Conservation (phyloP, 1,140 invertebrate species). For the Anthonomus grandis region DNA sequence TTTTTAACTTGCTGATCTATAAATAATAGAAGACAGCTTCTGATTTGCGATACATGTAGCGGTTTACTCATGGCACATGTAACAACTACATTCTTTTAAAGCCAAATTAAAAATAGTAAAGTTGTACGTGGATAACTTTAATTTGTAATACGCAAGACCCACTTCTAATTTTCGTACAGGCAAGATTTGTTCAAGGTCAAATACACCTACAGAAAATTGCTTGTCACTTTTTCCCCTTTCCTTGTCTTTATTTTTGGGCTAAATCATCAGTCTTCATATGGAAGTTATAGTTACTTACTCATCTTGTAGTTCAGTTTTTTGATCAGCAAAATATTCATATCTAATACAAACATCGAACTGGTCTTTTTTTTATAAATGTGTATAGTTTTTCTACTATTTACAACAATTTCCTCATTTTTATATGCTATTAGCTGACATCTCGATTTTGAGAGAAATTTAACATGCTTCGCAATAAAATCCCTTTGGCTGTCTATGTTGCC, state of each 20-base stretch:
- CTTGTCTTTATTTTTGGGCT: background rate
- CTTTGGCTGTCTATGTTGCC: conserved; percentile 6
- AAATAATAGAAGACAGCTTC: too few relatives aligned
- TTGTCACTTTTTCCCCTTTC: too few relatives aligned
- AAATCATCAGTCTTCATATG: conserved; percentile 7
- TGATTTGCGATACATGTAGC: too few relatives aligned
- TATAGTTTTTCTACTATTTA: conserved; percentile 6
- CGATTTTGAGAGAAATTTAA: conserved; percentile 4
- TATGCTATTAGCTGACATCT: conserved; percentile 1
- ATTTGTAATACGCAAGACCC: too few relatives aligned
- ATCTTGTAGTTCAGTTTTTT: conserved; percentile 3
- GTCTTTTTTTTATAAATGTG: conserved; percentile 3
- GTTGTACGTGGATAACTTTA: conserved; percentile 11
- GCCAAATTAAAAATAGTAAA: conserved; percentile 8
- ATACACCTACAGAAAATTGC: too few relatives aligned
- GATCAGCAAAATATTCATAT: conserved; percentile 11
- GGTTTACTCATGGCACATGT: too few relatives aligned
- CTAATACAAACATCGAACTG: conserved; percentile 3
- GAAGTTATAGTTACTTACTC: conserved; percentile 10
- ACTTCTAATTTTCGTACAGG: too few relatives aligned
- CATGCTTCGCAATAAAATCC: conserved; percentile 5
- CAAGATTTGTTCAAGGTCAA: conserved; percentile 7
- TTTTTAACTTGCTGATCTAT: conserved; percentile 8
- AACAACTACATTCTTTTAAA: conserved; percentile 7
- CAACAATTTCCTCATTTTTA: conserved; percentile 8